A percentile compares a stretch with the other conserved stretches of the same genome.
Evolutionary conservation across 2,797 vertebrate species (phyloP).

Genomic region (Pteronotus mesoamericanus): DNA sequence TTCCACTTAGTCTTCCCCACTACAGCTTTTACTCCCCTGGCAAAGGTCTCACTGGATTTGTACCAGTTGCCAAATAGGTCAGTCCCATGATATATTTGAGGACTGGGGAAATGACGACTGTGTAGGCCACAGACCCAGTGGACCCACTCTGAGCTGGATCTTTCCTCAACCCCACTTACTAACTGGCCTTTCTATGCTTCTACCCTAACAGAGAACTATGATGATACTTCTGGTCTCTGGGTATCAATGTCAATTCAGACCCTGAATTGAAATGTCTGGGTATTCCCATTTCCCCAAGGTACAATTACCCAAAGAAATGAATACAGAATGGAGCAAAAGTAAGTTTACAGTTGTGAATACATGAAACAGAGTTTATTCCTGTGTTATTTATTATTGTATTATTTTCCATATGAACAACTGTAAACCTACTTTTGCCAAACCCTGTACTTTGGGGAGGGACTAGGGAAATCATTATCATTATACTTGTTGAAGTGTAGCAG

Average conservation of each 20-base stretch:
- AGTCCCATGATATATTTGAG: not conserved
- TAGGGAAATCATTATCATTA: not conserved
- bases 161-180: not conserved
- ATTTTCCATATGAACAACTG: not conserved
- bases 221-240: not conserved
- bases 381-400: not conserved
- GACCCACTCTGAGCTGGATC: not conserved
- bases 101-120: not conserved
- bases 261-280: not conserved
- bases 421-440: not conserved
- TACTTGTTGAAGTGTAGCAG: not conserved
- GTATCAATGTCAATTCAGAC: not conserved
- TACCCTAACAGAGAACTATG: not conserved
- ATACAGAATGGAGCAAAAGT: not conserved
- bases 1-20: not conserved
- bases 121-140: not conserved
- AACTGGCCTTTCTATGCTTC: not conserved
- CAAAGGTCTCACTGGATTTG: not conserved
- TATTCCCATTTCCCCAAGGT: not conserved
- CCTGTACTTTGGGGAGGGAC: not conserved
- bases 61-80: not conserved
- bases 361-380: not conserved
- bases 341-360: not conserved
- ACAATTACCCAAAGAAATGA: not conserved
- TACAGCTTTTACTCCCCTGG: not conserved